Evolutionary conservation across 2,797 vertebrate genomes (phyloP).

Genomic region (Mormyrus hasselquistii): DNA sequence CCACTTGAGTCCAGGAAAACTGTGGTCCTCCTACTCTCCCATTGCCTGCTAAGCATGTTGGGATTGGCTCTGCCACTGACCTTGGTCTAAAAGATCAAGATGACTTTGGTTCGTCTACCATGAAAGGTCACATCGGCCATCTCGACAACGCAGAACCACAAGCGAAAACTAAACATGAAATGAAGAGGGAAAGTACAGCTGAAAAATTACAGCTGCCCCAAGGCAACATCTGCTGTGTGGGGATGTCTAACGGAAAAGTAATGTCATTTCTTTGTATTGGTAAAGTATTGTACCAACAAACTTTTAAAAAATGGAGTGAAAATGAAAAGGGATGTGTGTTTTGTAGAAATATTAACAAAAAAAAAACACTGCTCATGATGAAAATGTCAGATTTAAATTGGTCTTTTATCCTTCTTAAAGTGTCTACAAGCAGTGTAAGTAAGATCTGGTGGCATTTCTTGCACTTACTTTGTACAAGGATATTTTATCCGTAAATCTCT

Average conservation of each 20-base stretch:
- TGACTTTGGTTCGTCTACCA: conserved; percentile 45
- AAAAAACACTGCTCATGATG: not conserved
- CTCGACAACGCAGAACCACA: not conserved
- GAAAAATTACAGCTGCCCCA: conserved; percentile 44
- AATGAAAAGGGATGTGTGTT: not conserved
- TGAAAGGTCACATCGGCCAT: conserved; percentile 38
- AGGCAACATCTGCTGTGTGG: conserved; percentile 28
- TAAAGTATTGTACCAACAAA: not conserved
- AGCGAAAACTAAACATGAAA: conserved; percentile 57
- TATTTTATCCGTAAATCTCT: not conserved
- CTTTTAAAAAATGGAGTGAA: not conserved
- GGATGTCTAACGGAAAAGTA: not conserved
- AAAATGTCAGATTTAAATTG: not conserved
- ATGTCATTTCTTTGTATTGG: not conserved
- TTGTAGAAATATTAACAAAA: not conserved
- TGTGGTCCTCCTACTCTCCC: not conserved
- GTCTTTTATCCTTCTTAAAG: not conserved
- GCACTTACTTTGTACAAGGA: not conserved
- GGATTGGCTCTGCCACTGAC: not conserved
- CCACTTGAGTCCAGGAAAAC: not conserved
- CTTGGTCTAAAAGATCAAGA: conserved; percentile 39
- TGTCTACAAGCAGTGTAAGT: not conserved
- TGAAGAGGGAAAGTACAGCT: conserved; percentile 44
- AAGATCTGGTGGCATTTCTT: conserved; percentile 5
- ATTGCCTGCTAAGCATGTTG: not conserved